Evolutionary conservation across 2,113 vertebrate species (phyloP).

Genomic region (Setophaga kirtlandii): DNA sequence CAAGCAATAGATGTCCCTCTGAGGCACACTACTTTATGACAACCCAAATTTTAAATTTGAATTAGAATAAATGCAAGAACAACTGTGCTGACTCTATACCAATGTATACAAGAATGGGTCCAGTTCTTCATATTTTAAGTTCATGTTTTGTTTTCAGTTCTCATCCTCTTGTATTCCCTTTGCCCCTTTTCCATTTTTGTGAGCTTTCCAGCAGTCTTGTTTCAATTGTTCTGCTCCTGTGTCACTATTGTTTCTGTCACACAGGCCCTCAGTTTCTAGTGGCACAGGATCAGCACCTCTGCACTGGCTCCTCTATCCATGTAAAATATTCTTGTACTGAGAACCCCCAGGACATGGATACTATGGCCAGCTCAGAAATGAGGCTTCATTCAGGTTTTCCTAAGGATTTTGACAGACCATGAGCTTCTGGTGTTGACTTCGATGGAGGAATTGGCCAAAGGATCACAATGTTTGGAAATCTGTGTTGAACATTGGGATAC

Average conservation of each 20-base stretch:
- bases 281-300: not conserved
- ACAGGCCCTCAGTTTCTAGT: not conserved
- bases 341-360: accelerated
- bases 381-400: not conserved
- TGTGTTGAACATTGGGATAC: not conserved
- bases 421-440: not conserved
- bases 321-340: not conserved
- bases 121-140: not conserved
- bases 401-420: not conserved
- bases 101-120: not conserved
- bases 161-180: not conserved
- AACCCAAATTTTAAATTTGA: not conserved
- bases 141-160: not conserved
- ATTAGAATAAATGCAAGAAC: not conserved
- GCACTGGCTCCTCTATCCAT: not conserved
- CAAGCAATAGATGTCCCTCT: not conserved
- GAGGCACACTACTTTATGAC: not conserved
- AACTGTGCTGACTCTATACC: not conserved
- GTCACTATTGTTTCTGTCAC: not conserved
- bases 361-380: not conserved
- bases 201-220: not conserved
- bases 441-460: not conserved
- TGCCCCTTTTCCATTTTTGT: not conserved
- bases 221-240: accelerated
- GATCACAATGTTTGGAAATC: not conserved